phyloP scores from a whole-genome alignment of 37 sponge, comb jelly and placozoan genomes.

The Beroe forskalii region DNA sequence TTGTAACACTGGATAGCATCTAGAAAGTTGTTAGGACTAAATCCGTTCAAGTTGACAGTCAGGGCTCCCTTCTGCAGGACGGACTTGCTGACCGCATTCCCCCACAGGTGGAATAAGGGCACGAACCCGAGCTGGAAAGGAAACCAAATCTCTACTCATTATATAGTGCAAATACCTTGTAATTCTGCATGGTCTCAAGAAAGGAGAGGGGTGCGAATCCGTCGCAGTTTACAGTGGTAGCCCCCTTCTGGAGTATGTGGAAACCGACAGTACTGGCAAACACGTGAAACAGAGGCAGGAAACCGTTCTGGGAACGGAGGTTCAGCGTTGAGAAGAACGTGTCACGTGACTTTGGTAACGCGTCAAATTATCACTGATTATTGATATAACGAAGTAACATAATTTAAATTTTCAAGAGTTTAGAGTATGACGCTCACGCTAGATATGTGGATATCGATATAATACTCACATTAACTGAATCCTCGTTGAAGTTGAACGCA shows the following conservation, averaged over 20 bases:
- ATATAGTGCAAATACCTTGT: too few relatives aligned
- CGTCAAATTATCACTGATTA: too few relatives aligned
- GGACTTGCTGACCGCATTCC: not conserved
- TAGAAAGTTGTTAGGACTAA: not conserved
- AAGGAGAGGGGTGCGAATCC: constrained; percentile 78
- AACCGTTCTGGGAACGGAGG: constrained; percentile 4
- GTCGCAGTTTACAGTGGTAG: constrained; percentile 68
- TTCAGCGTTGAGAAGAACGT: not conserved
- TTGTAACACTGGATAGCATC: not conserved
- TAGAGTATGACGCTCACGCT: too few relatives aligned
- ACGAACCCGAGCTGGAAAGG: not conserved
- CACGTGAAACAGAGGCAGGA: constrained; percentile 84
- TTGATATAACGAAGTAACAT: too few relatives aligned
- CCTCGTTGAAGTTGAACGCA: not conserved
- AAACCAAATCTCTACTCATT: too few relatives aligned
- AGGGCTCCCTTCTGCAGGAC: not conserved
- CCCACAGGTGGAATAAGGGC: not conserved
- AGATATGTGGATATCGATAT: too few relatives aligned
- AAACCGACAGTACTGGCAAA: constrained; percentile 75
- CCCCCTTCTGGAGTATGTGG: constrained; percentile 68
- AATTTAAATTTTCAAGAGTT: too few relatives aligned
- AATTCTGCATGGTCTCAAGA: constrained; percentile 68
- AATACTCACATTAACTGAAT: constrained; percentile 17
- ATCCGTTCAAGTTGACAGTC: not conserved
- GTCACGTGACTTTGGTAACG: not conserved